A percentile compares a stretch with the other conserved stretches of the same genome.
Evolutionary conservation across 2,113 vertebrate species (phyloP).

Genomic region (Sardina pilchardus): DNA sequence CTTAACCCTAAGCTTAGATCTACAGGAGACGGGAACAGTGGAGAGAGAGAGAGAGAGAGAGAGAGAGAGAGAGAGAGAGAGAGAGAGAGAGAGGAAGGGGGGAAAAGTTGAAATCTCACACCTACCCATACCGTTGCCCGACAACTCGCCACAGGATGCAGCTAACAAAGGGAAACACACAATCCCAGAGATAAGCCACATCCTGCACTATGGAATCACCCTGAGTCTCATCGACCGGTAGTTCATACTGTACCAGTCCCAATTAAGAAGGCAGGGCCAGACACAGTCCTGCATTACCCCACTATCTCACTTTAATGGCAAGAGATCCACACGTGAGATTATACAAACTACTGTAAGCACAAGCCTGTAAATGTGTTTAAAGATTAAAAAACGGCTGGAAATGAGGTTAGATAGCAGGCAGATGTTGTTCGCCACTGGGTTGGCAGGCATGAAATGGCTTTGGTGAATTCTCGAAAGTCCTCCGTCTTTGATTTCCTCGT

Average conservation of each 20-base stretch:
- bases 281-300: not conserved
- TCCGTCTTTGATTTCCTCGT: not conserved
- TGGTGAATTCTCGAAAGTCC: not conserved
- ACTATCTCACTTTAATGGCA: not conserved
- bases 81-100: not conserved
- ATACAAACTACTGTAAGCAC: not conserved
- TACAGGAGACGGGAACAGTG: not conserved
- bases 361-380: not conserved
- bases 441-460: not conserved
- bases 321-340: not conserved
- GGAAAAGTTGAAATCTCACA: constrained; percentile 4
- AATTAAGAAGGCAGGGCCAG: not conserved
- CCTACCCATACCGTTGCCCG: not conserved
- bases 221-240: not conserved
- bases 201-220: not conserved
- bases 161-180: not conserved
- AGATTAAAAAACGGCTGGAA: not conserved
- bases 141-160: not conserved
- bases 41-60: not conserved
- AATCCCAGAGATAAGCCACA: not conserved
- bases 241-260: not conserved
- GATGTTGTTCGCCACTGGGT: not conserved
- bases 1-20: constrained; percentile 21
- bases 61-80: not conserved
- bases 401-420: not conserved